Base-by-base conservation (phyloP, 2,888 invertebrate genomes). In the Melitaea athalia region DNA sequence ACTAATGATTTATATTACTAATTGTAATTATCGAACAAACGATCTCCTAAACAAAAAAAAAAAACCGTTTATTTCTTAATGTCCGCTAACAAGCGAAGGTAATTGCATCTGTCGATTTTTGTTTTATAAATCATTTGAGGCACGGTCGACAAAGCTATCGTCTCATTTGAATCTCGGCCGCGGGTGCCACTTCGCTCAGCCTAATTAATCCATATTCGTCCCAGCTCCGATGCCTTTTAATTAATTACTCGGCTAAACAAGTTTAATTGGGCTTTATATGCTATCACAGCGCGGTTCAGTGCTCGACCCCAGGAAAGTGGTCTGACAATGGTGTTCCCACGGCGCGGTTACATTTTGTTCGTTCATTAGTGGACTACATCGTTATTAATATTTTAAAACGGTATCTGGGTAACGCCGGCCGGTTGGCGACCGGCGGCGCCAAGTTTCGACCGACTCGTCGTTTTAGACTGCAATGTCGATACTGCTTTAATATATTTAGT, bases 371-470 rank as follows among this genome's bases (percentile, higher is more conserved):
- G 86, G 82, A 81, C 82, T 81, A 79, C 82, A 73, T 82, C 82
- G 82, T 87, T 90, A 90, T 89, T 91, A 89, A 89, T 91, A 91
- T 88, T 87, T 86, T 83, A 82, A 84, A 90, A 90, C 91, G 89
- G 90, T 89, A 89, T 83, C 70, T 63, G 64, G 60, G 63, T n/a
- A 47, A 50, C 47, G 43, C 50, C 50, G 50, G 50, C 33, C 55
- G 55, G 38, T 57, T 57, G 57, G 57, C 42, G 57, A 57, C 57
- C 31, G 33, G n/a, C 33, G 42, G n/a, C 33, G 42, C 47, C n/a
- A n/a, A 49, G 47, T 49, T n/a, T 15, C 57, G 57, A 7, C 55
- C 33, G n/a, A 57, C 57, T 57, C 57, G 15, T 42, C 10, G n/a
- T 57, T 57, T 57, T 57, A 55, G 42, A 57, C 49, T 61, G 61